phyloP scores from a whole-genome alignment of 1,140 invertebrate genomes.

The Trialeurodes vaporariorum region DNA sequence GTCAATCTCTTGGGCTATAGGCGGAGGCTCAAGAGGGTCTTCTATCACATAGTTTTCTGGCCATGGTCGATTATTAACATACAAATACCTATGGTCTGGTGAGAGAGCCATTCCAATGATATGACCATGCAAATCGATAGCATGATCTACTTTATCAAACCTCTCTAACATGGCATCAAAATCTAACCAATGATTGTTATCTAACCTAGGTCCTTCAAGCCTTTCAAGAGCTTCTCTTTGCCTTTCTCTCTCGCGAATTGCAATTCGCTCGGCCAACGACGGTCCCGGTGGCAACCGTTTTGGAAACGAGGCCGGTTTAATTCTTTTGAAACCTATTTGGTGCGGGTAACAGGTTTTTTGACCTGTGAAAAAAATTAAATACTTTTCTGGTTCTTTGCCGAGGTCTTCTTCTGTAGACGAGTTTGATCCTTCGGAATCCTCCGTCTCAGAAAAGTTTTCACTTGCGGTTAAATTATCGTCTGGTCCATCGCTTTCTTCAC shows the following conservation, averaged over 20 bases:
- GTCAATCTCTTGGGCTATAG: conserved; percentile 84
- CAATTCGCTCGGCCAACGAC: conserved; percentile 49
- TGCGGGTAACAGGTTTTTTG: conserved; percentile 70
- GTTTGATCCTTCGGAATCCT: conserved; percentile 39
- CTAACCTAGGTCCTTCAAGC: conserved; percentile 43
- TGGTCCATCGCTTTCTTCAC: too few species aligned
- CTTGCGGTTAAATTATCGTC: neutral
- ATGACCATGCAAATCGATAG: conserved; percentile 78
- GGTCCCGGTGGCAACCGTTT: conserved; percentile 53
- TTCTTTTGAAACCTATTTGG: conserved; percentile 73
- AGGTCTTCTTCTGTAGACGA: conserved; percentile 33
- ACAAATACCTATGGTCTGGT: conserved; percentile 75
- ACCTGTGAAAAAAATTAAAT: conserved; percentile 76
- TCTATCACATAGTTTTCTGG: conserved; percentile 63
- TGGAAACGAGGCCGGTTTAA: conserved; percentile 58
- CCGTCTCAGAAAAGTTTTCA: conserved; percentile 23
- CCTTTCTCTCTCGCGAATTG: conserved; percentile 15
- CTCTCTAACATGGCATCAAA: conserved; percentile 53
- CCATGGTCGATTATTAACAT: conserved; percentile 80
- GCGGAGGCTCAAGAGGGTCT: conserved; percentile 68
- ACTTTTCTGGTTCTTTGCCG: conserved; percentile 47
- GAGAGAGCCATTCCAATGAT: conserved; percentile 82
- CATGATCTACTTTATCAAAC: conserved; percentile 67
- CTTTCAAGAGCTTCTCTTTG: neutral
- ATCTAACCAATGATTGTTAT: conserved; percentile 52